A percentile compares a stretch with the other conserved stretches of the same genome.
Evolutionary conservation across 2,113 vertebrate genomes (phyloP).

Genomic region (Platichthys stellatus): DNA sequence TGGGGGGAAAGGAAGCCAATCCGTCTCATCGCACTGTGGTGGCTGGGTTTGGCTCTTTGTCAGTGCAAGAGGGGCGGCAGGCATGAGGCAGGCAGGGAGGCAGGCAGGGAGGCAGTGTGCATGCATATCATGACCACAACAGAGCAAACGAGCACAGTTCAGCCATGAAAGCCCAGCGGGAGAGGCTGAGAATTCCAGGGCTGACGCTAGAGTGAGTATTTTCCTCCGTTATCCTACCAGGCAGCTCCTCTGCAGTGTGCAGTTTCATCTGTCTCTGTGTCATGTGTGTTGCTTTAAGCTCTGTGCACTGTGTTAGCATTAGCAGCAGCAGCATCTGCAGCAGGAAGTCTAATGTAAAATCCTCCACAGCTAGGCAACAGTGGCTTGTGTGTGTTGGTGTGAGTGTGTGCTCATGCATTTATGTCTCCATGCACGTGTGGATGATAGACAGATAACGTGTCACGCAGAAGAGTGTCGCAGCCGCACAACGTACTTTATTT

Average conservation of each 20-base stretch:
- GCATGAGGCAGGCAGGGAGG: slow-evolving; percentile 75
- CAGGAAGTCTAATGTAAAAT: slow-evolving; percentile 81
- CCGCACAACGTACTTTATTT: slow-evolving; percentile 52
- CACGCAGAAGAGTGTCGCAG: slow-evolving; percentile 76
- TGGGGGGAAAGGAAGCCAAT: slow-evolving; percentile 62
- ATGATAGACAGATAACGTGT: slow-evolving; percentile 22
- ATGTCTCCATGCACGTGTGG: slow-evolving; percentile 31
- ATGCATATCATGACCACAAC: slow-evolving; percentile 93
- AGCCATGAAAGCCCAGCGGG: slow-evolving; percentile 99
- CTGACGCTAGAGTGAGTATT: slow-evolving; percentile 99
- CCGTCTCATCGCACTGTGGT: slow-evolving; percentile 86
- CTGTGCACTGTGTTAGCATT: slow-evolving; percentile 70
- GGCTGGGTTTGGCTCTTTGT: slow-evolving; percentile 90
- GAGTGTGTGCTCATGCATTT: slow-evolving; percentile 35
- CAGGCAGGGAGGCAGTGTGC: slow-evolving; percentile 86
- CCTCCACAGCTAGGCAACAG: slow-evolving; percentile 78
- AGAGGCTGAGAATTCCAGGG: slow-evolving; percentile 98
- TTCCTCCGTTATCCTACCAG: slow-evolving; percentile 78
- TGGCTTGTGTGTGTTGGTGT: slow-evolving; percentile 30
- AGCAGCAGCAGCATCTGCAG: slow-evolving; percentile 83
- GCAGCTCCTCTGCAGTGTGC: slow-evolving; percentile 52
- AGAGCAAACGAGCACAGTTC: slow-evolving; percentile 87
- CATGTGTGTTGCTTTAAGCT: slow-evolving; percentile 60
- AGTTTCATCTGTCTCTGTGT: slow-evolving; percentile 55
- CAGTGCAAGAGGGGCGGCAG: slow-evolving; percentile 71